Conservation (phyloP, 2,888 invertebrate genomes). For the Meloe dianella region DNA sequence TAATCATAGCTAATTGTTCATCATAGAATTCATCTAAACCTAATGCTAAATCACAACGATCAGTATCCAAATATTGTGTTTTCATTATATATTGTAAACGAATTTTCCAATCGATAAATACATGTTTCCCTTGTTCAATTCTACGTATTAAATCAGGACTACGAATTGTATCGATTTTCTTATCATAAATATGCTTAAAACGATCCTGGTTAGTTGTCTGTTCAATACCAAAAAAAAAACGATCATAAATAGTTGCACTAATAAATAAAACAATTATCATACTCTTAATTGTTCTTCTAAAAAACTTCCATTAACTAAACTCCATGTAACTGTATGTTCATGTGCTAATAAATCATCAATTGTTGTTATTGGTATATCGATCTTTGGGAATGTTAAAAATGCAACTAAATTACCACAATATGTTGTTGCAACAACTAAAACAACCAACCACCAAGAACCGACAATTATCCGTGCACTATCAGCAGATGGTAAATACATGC, state of each 20-base stretch:
- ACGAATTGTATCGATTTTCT: constrained; percentile 63
- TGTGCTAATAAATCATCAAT: constrained; percentile 69
- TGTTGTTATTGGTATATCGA: constrained; percentile 73
- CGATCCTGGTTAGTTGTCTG: constrained; percentile 63
- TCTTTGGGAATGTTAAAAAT: constrained; percentile 88
- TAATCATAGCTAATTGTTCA: constrained; percentile 79
- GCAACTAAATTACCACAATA: constrained; percentile 93
- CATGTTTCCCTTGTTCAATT: constrained; percentile 72
- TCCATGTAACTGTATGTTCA: constrained; percentile 72
- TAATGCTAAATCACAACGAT: constrained; percentile 76
- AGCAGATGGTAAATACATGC: constrained; percentile 83
- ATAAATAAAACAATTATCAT: constrained; percentile 24
- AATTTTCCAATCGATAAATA: constrained; percentile 82
- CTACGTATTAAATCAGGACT: constrained; percentile 62
- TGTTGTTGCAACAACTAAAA: constrained; percentile 86
- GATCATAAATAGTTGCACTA: background rate
- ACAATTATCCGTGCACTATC: constrained; percentile 86
- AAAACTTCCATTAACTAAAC: constrained; percentile 76
- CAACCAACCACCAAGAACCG: constrained; percentile 92
- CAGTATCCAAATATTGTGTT: constrained; percentile 68
- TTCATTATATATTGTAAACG: constrained; percentile 77
- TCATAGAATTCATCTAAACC: constrained; percentile 78
- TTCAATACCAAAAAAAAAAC: background rate
- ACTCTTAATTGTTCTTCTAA: constrained; percentile 71
- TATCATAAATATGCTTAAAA: constrained; percentile 65